Evolutionary conservation across 2,113 vertebrate genomes (phyloP).

Genomic region (Labeo rohita): DNA sequence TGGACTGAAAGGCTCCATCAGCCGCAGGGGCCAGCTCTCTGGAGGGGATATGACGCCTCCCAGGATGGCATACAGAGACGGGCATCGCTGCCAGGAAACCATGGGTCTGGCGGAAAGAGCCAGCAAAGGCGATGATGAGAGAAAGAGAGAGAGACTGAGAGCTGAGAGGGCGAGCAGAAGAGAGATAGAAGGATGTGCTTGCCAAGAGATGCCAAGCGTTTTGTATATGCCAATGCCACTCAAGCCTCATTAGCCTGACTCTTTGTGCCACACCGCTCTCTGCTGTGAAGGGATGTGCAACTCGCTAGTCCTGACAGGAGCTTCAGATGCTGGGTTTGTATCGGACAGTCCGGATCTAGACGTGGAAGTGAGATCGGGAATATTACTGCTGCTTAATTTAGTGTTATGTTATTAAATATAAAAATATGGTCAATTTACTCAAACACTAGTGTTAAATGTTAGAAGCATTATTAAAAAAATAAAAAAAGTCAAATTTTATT

Average conservation of each 20-base stretch:
- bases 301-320: constrained; percentile 38
- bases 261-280: constrained; percentile 53
- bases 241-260: constrained; percentile 50
- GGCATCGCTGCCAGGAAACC: constrained; percentile 80
- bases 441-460: too few relatives aligned
- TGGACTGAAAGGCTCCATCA: constrained; percentile 79
- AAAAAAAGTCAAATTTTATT: neutral
- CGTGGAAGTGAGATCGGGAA: neutral
- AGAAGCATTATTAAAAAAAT: too few relatives aligned
- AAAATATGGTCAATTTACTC: too few relatives aligned
- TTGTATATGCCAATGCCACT: constrained; percentile 58
- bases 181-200: constrained; percentile 47
- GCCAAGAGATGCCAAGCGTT: constrained; percentile 58
- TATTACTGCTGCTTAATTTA: constrained; percentile 4
- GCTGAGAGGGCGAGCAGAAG: constrained; percentile 31
- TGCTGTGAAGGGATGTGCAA: constrained; percentile 39
- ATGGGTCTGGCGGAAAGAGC: constrained; percentile 70
- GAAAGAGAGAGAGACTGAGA: constrained; percentile 61
- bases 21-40: constrained; percentile 69
- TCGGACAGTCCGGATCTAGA: constrained; percentile 19
- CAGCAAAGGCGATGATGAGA: constrained; percentile 58
- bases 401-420: neutral
- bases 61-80: constrained; percentile 76
- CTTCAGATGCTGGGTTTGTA: constrained; percentile 25
- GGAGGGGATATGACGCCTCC: constrained; percentile 77